These are phyloP conservation scores for Lepidurus couesii DNA, from an alignment of 1,140 invertebrate species.

Conservation along the genomic window DNA sequence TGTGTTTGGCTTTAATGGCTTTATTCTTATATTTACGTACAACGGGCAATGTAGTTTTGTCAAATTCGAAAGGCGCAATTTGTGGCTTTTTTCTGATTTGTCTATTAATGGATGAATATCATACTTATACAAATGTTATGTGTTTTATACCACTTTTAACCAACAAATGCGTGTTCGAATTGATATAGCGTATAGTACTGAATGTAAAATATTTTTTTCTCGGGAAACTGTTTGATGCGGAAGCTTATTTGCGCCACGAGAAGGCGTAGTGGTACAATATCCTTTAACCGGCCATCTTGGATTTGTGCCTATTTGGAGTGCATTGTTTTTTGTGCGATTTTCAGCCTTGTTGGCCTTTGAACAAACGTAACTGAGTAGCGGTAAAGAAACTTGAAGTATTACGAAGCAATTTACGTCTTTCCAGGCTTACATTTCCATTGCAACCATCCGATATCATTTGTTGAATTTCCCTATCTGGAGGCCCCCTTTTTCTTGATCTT, in stretches of 20 bases:
- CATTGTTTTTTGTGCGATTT: conserved; percentile 15
- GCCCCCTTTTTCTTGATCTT: conserved; percentile 8
- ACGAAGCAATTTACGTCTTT: not conserved
- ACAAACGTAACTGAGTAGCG: not conserved
- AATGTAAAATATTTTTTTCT: not conserved
- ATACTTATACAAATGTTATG: not conserved
- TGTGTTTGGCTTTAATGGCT: not conserved
- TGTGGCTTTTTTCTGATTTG: not conserved
- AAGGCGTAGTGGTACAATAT: not conserved
- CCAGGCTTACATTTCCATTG: conserved; percentile 16
- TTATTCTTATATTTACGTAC: not conserved
- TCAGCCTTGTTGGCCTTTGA: not conserved
- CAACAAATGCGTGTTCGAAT: not conserved
- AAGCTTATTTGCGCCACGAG: not conserved
- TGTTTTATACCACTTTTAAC: not conserved
- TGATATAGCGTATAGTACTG: not conserved
- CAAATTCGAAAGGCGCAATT: conserved; percentile 19
- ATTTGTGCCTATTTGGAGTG: conserved; percentile 18
- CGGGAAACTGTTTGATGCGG: not conserved
- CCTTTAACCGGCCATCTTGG: conserved; percentile 17
- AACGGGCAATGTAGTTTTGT: not conserved
- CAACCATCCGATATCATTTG: not conserved
- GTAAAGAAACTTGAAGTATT: not conserved
- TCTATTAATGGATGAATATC: not conserved
- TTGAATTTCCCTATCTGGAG: not conserved